Conservation (phyloP, 2,797 vertebrate genomes). For the Dermochelys coriacea region DNA sequence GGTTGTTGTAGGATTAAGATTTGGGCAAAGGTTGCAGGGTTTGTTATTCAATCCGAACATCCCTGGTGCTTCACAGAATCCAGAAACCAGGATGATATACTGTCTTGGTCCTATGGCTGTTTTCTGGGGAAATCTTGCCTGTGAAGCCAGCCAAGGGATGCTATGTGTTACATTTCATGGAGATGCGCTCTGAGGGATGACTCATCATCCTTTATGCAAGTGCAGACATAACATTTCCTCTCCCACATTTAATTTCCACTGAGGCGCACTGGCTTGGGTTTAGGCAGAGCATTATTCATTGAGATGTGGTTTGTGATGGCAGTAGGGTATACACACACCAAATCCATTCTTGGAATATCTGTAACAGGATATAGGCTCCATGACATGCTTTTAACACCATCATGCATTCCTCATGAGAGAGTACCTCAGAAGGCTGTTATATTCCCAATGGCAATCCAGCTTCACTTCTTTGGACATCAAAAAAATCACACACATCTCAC, state of each 20-base stretch:
- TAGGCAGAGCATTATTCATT: not conserved
- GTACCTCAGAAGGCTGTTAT: not conserved
- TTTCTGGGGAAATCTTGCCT: not conserved
- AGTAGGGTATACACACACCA: not conserved
- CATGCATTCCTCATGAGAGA: not conserved
- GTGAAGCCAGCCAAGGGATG: constrained; percentile 37
- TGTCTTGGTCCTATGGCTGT: not conserved
- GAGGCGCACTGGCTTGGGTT: not conserved
- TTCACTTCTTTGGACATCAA: not conserved
- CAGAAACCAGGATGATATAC: not conserved
- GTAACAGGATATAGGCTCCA: constrained; percentile 10
- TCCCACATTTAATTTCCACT: not conserved
- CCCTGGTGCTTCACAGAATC: not conserved
- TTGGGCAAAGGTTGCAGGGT: not conserved
- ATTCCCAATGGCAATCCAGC: not conserved
- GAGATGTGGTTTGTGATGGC: not conserved
- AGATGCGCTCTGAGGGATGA: not conserved
- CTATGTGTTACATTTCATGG: not conserved
- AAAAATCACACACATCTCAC: not conserved
- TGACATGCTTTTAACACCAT: not conserved
- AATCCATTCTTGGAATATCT: constrained; percentile 25
- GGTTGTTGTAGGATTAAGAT: not conserved
- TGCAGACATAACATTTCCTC: not conserved
- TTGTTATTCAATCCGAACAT: not conserved
- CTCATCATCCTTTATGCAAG: not conserved